These are phyloP conservation scores for Margaritifera margaritifera DNA, from an alignment of 2,888 invertebrate species.

Conservation along the genomic window DNA sequence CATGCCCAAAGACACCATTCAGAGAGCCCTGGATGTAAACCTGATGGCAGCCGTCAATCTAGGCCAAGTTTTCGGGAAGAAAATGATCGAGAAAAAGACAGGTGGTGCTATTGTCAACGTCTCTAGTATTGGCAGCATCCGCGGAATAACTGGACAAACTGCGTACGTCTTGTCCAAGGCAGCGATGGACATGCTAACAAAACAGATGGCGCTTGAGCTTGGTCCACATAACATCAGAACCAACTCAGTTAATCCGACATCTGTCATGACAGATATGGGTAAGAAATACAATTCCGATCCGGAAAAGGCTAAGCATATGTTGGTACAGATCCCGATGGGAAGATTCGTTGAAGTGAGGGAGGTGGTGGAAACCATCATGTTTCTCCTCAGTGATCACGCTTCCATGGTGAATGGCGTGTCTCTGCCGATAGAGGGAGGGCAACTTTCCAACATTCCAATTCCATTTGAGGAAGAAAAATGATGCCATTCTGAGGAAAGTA, in stretches of 20 bases:
- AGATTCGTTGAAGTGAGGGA: slow-evolving; percentile 77
- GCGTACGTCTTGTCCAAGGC: slow-evolving; percentile 90
- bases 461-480: too few species aligned
- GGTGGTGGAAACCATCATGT: slow-evolving; percentile 30
- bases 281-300: slow-evolving; percentile 84
- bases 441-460: slow-evolving; percentile 32
- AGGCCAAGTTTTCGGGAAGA: slow-evolving; percentile 82
- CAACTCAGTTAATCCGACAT: slow-evolving; percentile 93
- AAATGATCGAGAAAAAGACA: slow-evolving; percentile 81
- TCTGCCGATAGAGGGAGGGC: slow-evolving; percentile 34
- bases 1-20: slow-evolving; percentile 80
- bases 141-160: slow-evolving; percentile 84
- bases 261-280: slow-evolving; percentile 92
- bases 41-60: slow-evolving; percentile 89
- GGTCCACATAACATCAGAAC: slow-evolving; percentile 87
- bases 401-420: slow-evolving; percentile 35
- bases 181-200: slow-evolving; percentile 88
- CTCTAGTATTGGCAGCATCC: slow-evolving; percentile 82
- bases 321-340: slow-evolving; percentile 86
- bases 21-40: slow-evolving; percentile 83
- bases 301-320: slow-evolving; percentile 80
- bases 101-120: slow-evolving; percentile 90
- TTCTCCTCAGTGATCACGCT: slow-evolving; percentile 29
- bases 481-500: too few species aligned
- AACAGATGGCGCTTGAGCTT: slow-evolving; percentile 88